These are phyloP conservation scores for Anneissia japonica DNA, from an alignment of 35 echinoderm and acorn worm genomes.

Conservation along the genomic window DNA sequence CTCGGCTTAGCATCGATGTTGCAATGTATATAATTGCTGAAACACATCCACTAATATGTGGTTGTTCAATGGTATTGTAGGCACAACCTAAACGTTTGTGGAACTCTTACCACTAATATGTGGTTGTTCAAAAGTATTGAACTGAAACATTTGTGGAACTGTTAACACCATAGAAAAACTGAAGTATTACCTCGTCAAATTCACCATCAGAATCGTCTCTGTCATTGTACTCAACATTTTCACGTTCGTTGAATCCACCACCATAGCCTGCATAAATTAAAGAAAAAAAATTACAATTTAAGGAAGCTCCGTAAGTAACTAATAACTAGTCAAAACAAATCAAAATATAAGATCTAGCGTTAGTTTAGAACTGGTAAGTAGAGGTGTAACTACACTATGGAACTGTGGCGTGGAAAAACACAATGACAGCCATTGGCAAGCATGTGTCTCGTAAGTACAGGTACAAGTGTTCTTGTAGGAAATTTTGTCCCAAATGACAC, in stretches of 20 bases:
- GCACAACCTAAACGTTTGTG: no score
- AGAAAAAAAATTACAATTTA: not conserved
- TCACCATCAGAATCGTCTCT: constrained; percentile 74
- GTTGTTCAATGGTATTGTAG: no score
- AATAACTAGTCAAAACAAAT: not conserved
- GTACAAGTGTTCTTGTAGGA: no score
- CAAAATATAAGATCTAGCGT: not conserved
- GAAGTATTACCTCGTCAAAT: constrained; percentile 69
- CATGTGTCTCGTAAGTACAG: not conserved
- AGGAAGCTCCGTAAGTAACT: not conserved
- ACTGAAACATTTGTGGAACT: no score
- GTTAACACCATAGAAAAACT: no score
- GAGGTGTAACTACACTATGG: not conserved
- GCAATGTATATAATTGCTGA: no score
- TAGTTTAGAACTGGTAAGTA: not conserved
- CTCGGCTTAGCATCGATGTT: no score
- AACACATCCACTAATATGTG: no score
- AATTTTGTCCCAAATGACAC: no score
- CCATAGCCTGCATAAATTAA: constrained; percentile 63
- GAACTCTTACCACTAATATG: no score
- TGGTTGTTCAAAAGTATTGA: no score
- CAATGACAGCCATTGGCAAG: not conserved
- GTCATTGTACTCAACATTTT: constrained; percentile 71
- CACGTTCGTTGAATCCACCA: constrained; percentile 92
- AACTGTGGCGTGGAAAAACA: not conserved